These are phyloP conservation scores for Pteria penguin DNA, from an alignment of 2,888 invertebrate species.

Conservation along the genomic window DNA sequence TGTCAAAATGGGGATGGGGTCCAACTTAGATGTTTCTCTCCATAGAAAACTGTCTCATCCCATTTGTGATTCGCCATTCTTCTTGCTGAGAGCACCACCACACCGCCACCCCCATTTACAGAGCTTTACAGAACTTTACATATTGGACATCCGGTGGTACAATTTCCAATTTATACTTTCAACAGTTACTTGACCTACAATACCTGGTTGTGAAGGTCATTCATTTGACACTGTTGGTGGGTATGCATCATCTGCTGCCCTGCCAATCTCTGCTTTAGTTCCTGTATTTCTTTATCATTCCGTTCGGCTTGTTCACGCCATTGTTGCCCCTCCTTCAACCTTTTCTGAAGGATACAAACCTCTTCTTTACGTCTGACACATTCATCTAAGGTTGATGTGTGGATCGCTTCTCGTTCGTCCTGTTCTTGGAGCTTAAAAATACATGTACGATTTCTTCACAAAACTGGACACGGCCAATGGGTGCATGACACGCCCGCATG, in stretches of 20 bases:
- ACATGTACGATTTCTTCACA: too few species aligned
- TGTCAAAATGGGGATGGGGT: too few species aligned
- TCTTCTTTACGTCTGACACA: background rate
- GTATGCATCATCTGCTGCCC: background rate
- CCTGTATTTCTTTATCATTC: background rate
- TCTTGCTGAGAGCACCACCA: too few species aligned
- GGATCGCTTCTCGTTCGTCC: background rate
- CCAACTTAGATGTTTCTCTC: too few species aligned
- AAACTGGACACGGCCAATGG: too few species aligned
- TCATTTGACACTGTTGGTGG: background rate
- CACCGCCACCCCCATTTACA: too few species aligned
- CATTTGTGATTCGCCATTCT: too few species aligned
- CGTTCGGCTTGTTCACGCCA: background rate
- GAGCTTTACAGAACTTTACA: too few species aligned
- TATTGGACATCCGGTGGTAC: slow-evolving; percentile 2
- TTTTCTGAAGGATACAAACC: background rate
- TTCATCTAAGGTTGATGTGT: background rate
- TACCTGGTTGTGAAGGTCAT: background rate
- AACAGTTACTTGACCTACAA: background rate
- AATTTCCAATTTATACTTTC: background rate
- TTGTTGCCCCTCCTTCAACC: background rate
- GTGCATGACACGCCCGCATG: too few species aligned
- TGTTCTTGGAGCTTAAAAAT: background rate
- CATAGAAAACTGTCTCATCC: too few species aligned
- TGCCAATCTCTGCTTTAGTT: too few species aligned